Conservation (phyloP, 35 echinoderm and acorn worm genomes). For the Holothuria glaberrima region DNA sequence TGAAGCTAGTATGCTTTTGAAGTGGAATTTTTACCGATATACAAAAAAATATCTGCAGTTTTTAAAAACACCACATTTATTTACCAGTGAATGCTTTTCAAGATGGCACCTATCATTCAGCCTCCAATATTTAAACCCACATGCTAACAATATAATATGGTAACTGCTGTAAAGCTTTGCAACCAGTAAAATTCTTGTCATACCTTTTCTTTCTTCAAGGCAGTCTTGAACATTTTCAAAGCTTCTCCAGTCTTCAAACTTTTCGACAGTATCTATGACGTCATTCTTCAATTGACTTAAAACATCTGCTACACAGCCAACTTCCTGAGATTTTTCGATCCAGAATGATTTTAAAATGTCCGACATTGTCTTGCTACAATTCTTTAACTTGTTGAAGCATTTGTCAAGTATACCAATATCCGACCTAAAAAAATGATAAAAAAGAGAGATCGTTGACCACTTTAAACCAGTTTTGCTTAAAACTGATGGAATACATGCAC, state of each 20-base stretch:
- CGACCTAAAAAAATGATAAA: neutral
- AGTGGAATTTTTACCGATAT: no score
- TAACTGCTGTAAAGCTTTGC: no score
- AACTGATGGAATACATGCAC: no score
- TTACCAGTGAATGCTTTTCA: no score
- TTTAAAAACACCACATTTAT: no score
- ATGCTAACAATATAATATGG: no score
- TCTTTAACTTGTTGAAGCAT: neutral
- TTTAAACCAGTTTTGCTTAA: no score
- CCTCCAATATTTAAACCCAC: no score
- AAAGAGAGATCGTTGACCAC: no score
- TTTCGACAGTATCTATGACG: neutral
- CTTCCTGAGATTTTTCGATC: conserved; percentile 3
- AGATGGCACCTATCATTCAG: no score
- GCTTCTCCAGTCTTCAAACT: conserved; percentile 17
- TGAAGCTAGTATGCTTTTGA: no score
- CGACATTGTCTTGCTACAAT: neutral
- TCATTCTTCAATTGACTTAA: neutral
- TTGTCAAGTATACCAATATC: neutral
- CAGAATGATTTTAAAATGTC: conserved; percentile 10
- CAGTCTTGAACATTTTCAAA: neutral
- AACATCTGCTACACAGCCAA: neutral
- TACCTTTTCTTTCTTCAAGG: neutral
- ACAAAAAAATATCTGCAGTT: no score
- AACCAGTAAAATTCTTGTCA: neutral